Conservation (phyloP, 2,113 vertebrate genomes). For the Echinops telfairi region DNA sequence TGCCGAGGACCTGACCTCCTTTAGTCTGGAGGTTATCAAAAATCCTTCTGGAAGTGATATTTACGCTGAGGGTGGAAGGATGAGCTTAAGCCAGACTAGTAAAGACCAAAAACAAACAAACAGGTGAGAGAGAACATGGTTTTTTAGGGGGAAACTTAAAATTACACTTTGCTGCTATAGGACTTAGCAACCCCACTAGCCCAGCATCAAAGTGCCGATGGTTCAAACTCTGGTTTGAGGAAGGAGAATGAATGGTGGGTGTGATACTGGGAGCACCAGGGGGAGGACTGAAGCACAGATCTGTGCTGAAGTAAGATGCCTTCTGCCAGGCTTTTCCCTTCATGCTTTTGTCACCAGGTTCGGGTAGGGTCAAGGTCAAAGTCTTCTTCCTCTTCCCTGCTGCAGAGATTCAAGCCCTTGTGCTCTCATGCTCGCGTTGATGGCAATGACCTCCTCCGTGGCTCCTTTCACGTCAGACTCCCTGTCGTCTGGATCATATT, state of each 20-base stretch:
- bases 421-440: not conserved
- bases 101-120: not conserved
- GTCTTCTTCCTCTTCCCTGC: not conserved
- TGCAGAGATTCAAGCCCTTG: not conserved
- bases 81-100: conserved; percentile 7
- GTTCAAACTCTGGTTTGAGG: not conserved
- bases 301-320: not conserved
- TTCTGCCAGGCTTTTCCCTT: not conserved
- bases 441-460: not conserved
- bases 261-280: not conserved
- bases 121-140: not conserved
- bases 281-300: not conserved
- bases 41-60: not conserved
- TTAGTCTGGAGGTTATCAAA: conserved; percentile 5
- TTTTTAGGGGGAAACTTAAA: conserved; percentile 25
- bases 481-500: not conserved
- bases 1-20: not conserved
- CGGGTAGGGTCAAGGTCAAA: not conserved
- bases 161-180: not conserved
- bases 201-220: not conserved
- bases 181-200: not conserved
- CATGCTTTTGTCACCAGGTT: not conserved
- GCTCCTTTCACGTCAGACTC: not conserved
- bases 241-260: conserved; percentile 7
- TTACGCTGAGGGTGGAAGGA: conserved; percentile 19